Evolutionary conservation across 1,140 invertebrate species (phyloP).

Genomic region (Drosophila virilis): DNA sequence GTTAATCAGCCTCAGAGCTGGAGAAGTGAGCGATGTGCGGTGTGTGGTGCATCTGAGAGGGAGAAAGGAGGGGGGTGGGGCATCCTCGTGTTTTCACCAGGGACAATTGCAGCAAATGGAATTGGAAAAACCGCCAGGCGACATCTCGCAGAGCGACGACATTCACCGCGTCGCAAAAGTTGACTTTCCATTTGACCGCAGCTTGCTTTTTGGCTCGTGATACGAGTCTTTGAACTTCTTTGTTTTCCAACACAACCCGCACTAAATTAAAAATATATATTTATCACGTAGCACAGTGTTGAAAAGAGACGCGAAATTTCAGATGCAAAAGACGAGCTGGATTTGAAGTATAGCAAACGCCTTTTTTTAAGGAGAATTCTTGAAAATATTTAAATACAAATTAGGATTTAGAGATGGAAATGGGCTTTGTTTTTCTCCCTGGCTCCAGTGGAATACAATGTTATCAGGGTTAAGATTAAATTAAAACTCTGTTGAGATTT

Average conservation of each 20-base stretch:
- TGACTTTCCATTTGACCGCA: conserved; percentile 81
- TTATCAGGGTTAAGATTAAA: no score
- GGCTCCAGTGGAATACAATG: no score
- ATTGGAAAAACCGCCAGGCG: conserved; percentile 69
- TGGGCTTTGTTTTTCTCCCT: no score
- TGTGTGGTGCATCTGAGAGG: not conserved
- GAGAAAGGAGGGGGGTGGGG: not conserved
- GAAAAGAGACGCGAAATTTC: conserved; percentile 14
- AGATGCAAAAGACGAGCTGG: no score
- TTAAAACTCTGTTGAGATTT: no score
- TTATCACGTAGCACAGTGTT: conserved; percentile 41
- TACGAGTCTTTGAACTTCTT: conserved; percentile 71
- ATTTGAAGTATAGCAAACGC: no score
- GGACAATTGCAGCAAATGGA: conserved; percentile 54
- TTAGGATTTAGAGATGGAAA: no score
- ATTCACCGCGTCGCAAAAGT: conserved; percentile 53
- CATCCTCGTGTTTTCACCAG: conserved; percentile 37
- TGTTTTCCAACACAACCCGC: conserved; percentile 27
- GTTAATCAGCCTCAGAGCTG: conserved; percentile 31
- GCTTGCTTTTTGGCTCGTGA: conserved; percentile 62
- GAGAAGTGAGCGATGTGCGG: not conserved
- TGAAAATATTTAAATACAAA: no score
- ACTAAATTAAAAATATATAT: conserved; percentile 48
- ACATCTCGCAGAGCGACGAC: conserved; percentile 28
- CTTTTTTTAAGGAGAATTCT: no score